These are phyloP conservation scores for Cylloceria caligata DNA, from an alignment of 2,888 invertebrate species.

Conservation along the genomic window DNA sequence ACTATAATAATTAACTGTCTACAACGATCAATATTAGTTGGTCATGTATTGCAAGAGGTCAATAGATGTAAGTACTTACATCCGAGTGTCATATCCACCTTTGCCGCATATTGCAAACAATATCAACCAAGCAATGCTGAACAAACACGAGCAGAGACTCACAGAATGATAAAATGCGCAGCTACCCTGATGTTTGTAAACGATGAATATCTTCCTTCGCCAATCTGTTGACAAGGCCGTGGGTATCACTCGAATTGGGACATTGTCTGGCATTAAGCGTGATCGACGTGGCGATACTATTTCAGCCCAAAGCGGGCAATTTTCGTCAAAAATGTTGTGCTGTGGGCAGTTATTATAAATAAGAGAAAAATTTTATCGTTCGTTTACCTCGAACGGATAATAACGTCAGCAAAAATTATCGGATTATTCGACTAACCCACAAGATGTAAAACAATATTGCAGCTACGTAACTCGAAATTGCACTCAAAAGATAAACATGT, in stretches of 20 bases:
- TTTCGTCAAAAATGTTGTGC: constrained; percentile 72
- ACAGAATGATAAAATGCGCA: constrained; percentile 67
- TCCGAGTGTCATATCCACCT: constrained; percentile 85
- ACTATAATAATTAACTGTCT: too few species aligned
- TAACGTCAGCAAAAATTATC: constrained; percentile 6
- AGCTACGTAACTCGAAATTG: constrained; percentile 73
- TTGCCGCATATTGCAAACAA: constrained; percentile 86
- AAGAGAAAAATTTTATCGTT: background rate
- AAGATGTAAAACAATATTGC: constrained; percentile 75
- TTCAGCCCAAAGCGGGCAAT: constrained; percentile 76
- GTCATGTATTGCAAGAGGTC: background rate
- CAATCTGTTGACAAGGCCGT: constrained; percentile 60
- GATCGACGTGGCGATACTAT: constrained; percentile 40
- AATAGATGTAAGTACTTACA: constrained; percentile 79
- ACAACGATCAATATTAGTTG: too few species aligned
- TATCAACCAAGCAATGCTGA: constrained; percentile 85
- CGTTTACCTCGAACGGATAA: background rate
- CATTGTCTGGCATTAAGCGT: constrained; percentile 29
- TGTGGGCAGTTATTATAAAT: constrained; percentile 40
- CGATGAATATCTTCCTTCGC: constrained; percentile 64
- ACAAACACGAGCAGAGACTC: constrained; percentile 85
- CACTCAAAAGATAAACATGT: constrained; percentile 69
- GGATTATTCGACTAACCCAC: constrained; percentile 72
- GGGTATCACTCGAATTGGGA: constrained; percentile 36
- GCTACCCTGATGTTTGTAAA: constrained; percentile 52